Percentiles rank a stretch among this genome's conserved stretches.
Evolutionary conservation across 1,140 invertebrate genomes (phyloP).

Genomic region (Adelges cooleyi): DNA sequence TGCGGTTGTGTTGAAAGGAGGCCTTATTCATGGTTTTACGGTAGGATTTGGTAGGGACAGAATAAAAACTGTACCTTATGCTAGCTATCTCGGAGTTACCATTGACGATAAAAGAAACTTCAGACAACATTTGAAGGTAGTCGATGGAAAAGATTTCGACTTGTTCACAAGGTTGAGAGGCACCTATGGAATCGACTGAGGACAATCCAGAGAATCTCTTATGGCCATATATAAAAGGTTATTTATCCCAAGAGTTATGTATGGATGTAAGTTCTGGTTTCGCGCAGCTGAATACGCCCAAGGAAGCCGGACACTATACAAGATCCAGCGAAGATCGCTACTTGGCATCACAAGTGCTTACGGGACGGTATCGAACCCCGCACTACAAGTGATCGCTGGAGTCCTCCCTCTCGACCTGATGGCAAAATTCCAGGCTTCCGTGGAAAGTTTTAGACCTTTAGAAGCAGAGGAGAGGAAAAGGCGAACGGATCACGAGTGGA

Average conservation of each 20-base stretch:
- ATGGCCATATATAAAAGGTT: too few species aligned
- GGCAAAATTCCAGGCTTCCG: not conserved
- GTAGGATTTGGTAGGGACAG: not conserved
- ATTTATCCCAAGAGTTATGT: too few species aligned
- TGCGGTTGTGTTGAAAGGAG: not conserved
- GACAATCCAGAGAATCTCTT: not conserved
- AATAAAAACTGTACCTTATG: not conserved
- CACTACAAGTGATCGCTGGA: too few species aligned
- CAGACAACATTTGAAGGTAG: not conserved
- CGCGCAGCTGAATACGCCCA: too few species aligned
- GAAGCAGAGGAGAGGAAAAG: not conserved
- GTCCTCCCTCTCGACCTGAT: not conserved
- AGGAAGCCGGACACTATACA: too few species aligned
- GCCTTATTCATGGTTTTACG: not conserved
- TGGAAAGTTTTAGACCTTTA: not conserved
- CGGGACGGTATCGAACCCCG: not conserved
- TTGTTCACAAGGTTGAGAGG: not conserved
- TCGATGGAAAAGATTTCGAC: not conserved
- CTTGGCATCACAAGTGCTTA: not conserved
- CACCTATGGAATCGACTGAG: not conserved
- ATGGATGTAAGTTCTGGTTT: too few species aligned
- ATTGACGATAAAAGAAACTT: not conserved
- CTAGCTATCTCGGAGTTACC: not conserved
- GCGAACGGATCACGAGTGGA: not conserved
- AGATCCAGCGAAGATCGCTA: not conserved